Evolutionary conservation across 2,888 invertebrate species (phyloP).

Genomic region (Brenthis daphne): DNA sequence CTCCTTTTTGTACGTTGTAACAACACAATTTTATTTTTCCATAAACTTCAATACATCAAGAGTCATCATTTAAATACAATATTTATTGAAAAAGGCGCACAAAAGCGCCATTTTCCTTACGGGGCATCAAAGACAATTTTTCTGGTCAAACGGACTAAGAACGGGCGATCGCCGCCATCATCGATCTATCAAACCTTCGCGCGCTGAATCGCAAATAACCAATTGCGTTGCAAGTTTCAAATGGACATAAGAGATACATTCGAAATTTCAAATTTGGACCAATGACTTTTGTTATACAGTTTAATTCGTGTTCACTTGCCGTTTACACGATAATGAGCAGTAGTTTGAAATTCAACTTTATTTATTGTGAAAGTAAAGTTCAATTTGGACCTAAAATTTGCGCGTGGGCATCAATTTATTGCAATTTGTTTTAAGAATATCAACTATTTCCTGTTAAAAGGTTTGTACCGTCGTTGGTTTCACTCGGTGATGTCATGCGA

Average conservation of each 20-base stretch:
- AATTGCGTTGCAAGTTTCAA: conserved; percentile 63
- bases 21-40: neutral
- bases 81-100: neutral
- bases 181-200: conserved; percentile 76
- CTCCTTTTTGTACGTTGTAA: too few relatives aligned
- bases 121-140: conserved; percentile 42
- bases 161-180: conserved; percentile 60
- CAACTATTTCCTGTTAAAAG: conserved; percentile 77
- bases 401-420: conserved; percentile 53
- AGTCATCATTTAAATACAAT: neutral
- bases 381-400: conserved; percentile 38
- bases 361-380: conserved; percentile 37
- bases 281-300: conserved; percentile 63
- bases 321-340: conserved; percentile 29
- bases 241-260: conserved; percentile 60
- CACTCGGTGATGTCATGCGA: conserved; percentile 68
- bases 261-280: conserved; percentile 69
- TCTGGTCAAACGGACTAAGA: conserved; percentile 73
- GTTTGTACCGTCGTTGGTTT: conserved; percentile 65
- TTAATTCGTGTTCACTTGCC: conserved; percentile 48
- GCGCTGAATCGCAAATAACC: conserved; percentile 76
- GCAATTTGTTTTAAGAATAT: conserved; percentile 73
- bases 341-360: conserved; percentile 28
- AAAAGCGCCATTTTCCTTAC: conserved; percentile 28
- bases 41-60: neutral